Percentiles rank a stretch among this genome's conserved stretches.
Conservation (phyloP, 37 sponge, comb jelly and placozoan species). For the Halichondria panicea region DNA sequence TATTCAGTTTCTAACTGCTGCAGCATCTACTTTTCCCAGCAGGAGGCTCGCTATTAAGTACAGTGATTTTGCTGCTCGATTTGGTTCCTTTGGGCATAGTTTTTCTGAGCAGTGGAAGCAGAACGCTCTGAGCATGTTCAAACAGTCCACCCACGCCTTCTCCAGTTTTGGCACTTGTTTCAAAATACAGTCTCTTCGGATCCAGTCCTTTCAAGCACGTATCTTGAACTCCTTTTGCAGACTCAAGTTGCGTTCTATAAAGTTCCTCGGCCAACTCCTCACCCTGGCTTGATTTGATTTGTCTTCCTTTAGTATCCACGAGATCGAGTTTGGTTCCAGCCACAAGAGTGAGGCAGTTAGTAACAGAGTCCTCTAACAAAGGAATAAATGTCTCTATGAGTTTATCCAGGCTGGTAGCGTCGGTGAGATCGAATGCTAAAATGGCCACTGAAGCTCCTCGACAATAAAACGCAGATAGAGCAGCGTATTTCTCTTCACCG, state of each 20-base stretch:
- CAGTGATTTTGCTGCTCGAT: not conserved
- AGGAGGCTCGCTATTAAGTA: not conserved
- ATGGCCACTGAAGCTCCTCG: slow-evolving; percentile 87
- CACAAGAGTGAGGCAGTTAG: slow-evolving; percentile 71
- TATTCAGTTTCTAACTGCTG: not conserved
- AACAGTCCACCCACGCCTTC: slow-evolving; percentile 73
- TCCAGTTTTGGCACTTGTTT: slow-evolving; percentile 82
- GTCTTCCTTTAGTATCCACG: slow-evolving; percentile 5
- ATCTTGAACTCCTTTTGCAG: slow-evolving; percentile 32
- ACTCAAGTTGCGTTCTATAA: slow-evolving; percentile 48
- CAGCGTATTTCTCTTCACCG: slow-evolving; percentile 88
- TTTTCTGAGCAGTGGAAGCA: slow-evolving; percentile 44
- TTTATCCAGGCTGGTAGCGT: slow-evolving; percentile 32
- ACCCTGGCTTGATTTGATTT: slow-evolving; percentile 44
- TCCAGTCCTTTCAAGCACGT: slow-evolving; percentile 43
- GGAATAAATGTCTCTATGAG: slow-evolving; percentile 68
- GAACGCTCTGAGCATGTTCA: slow-evolving; percentile 56
- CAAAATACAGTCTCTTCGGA: slow-evolving; percentile 61
- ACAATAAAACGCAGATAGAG: slow-evolving; percentile 83
- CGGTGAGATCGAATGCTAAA: slow-evolving; percentile 81
- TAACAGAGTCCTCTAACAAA: slow-evolving; percentile 66
- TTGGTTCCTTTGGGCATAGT: too few species aligned
- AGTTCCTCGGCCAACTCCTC: slow-evolving; percentile 43
- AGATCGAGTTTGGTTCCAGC: slow-evolving; percentile 84
- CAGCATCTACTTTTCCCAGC: not conserved